Conservation (phyloP, 2,113 vertebrate species). For the Spilogale gracilis region DNA sequence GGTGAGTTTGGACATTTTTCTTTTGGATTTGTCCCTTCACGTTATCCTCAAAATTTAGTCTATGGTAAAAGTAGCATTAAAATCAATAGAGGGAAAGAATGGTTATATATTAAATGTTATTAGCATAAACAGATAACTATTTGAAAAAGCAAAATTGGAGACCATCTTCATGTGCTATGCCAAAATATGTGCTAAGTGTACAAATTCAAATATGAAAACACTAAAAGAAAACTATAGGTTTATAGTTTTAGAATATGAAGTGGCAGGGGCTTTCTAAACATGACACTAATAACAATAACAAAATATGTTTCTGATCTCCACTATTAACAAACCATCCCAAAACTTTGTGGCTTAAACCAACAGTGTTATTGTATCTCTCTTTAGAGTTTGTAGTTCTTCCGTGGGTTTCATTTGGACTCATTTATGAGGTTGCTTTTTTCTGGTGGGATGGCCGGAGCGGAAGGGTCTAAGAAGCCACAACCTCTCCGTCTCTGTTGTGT, state of each 20-base stretch:
- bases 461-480: not conserved
- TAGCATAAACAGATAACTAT: conserved; percentile 6
- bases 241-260: conserved; percentile 28
- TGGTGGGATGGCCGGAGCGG: not conserved
- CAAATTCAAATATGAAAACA: conserved; percentile 44
- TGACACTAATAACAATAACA: not conserved
- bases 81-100: conserved; percentile 3
- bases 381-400: not conserved
- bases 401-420: not conserved
- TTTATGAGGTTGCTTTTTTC: not conserved
- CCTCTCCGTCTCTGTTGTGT: not conserved
- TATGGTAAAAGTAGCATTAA: conserved; percentile 35
- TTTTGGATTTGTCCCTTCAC: not conserved
- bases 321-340: not conserved
- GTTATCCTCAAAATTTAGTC: conserved; percentile 1
- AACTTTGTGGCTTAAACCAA: not conserved
- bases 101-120: conserved; percentile 48
- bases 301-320: not conserved
- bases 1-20: conserved; percentile 44
- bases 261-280: conserved; percentile 30
- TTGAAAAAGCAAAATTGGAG: conserved; percentile 45
- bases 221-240: not conserved
- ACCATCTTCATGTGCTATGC: not conserved
- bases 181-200: not conserved
- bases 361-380: not conserved